A percentile compares a stretch with the other conserved stretches of the same genome.
Conservation (phyloP, 2,888 invertebrate species). For the Agrotis segetum region DNA sequence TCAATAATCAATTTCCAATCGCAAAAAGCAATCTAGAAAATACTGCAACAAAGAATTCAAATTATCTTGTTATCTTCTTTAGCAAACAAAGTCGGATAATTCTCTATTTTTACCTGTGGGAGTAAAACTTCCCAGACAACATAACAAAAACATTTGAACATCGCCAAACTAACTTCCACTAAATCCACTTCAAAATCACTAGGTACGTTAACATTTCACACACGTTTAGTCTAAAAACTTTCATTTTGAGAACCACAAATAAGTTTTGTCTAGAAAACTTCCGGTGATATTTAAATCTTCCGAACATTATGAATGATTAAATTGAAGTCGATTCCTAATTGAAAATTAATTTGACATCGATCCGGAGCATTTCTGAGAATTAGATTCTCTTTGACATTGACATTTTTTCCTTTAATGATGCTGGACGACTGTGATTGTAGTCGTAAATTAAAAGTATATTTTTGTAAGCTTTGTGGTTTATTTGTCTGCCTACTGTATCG, state of each 20-base stretch:
- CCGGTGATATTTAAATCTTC: conserved; percentile 4
- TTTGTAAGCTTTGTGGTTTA: neutral
- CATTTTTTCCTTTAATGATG: conserved; percentile 15
- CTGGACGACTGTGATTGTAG: conserved; percentile 4
- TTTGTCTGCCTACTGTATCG: neutral
- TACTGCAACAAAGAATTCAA: neutral
- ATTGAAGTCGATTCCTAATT: conserved; percentile 18
- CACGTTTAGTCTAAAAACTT: conserved; percentile 37
- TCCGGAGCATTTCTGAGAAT: conserved; percentile 13
- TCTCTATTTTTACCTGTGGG: conserved; percentile 10
- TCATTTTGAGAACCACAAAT: conserved; percentile 27
- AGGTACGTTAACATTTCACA: conserved; percentile 35
- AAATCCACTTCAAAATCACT: conserved; percentile 32
- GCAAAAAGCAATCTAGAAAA: neutral
- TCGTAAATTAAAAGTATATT: conserved; percentile 27
- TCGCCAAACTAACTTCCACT: conserved; percentile 12
- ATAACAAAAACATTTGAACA: conserved; percentile 32
- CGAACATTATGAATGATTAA: neutral
- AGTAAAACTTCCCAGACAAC: conserved; percentile 33
- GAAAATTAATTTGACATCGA: conserved; percentile 21
- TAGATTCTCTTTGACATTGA: conserved; percentile 23
- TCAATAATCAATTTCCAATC: neutral
- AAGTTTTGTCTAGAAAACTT: conserved; percentile 33
- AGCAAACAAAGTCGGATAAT: neutral
- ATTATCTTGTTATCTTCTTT: conserved; percentile 5